These are phyloP conservation scores for Choristoneura rosaceana DNA, from an alignment of 2,888 invertebrate species.

Conservation along the genomic window DNA sequence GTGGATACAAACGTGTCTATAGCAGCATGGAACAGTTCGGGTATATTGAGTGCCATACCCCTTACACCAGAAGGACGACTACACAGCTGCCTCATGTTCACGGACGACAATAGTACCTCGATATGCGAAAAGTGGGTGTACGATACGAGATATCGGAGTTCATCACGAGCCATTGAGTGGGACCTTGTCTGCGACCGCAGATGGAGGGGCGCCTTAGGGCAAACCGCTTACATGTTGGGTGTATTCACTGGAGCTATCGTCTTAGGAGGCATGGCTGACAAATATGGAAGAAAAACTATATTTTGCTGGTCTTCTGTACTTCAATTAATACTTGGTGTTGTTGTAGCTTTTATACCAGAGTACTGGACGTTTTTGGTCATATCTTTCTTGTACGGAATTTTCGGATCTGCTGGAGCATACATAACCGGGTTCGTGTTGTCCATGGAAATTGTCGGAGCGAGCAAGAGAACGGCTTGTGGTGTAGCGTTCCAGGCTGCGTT, in stretches of 20 bases:
- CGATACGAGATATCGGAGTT: constrained; percentile 89
- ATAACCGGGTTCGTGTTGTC: constrained; percentile 89
- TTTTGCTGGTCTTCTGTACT: constrained; percentile 92
- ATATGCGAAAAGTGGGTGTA: constrained; percentile 87
- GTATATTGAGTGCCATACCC: constrained; percentile 86
- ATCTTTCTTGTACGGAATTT: constrained; percentile 91
- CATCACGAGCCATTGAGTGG: constrained; percentile 93
- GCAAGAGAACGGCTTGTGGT: constrained; percentile 92
- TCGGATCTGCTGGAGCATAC: constrained; percentile 93
- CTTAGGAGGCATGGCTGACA: constrained; percentile 93
- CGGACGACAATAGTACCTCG: constrained; percentile 63
- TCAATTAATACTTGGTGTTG: constrained; percentile 89
- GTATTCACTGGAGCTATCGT: constrained; percentile 93
- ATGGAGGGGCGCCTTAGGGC: constrained; percentile 93
- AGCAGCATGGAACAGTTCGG: constrained; percentile 85
- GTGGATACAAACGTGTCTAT: constrained; percentile 84
- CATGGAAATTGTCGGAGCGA: constrained; percentile 94
- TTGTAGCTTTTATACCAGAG: constrained; percentile 92
- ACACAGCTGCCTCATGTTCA: constrained; percentile 87
- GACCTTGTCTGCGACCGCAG: constrained; percentile 91
- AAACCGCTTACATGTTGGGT: constrained; percentile 93
- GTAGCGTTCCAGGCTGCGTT: constrained; percentile 92
- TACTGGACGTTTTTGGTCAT: constrained; percentile 89
- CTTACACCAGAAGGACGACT: constrained; percentile 77
- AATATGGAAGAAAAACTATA: constrained; percentile 92